These are phyloP conservation scores for Yponomeuta plumbellus DNA, from an alignment of 2,888 invertebrate species.

Conservation along the genomic window DNA sequence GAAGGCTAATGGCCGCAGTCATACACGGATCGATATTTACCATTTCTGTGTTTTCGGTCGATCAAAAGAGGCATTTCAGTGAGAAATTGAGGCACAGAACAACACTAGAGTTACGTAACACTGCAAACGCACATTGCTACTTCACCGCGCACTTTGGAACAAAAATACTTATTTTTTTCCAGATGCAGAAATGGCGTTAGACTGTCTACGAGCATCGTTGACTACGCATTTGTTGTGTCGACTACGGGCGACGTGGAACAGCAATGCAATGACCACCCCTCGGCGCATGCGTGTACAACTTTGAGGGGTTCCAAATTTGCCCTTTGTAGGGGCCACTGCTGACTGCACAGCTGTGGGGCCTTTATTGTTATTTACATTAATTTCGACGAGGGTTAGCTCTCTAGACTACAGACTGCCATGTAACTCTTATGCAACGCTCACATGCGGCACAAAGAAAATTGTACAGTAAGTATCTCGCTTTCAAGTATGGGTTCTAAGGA, in stretches of 20 bases:
- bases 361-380: conserved; percentile 23
- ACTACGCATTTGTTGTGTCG: conserved; percentile 48
- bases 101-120: conserved; percentile 42
- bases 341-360: conserved; percentile 59
- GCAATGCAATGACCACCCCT: conserved; percentile 49
- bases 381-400: conserved; percentile 1
- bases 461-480: background rate
- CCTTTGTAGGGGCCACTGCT: conserved; percentile 44
- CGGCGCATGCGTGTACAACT: conserved; percentile 65
- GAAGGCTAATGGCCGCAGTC: conserved; percentile 51
- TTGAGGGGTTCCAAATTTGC: conserved; percentile 59
- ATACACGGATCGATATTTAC: conserved; percentile 65
- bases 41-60: conserved; percentile 55
- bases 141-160: conserved; percentile 29
- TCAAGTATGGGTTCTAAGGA: background rate
- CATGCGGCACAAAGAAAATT: background rate
- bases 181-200: conserved; percentile 35
- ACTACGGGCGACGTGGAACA: conserved; percentile 42
- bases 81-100: conserved; percentile 23
- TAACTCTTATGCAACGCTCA: background rate
- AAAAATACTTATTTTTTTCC: conserved; percentile 29
- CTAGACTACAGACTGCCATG: background rate
- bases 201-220: conserved; percentile 49
- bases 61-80: conserved; percentile 61
- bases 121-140: conserved; percentile 50